Evolutionary conservation across 2,797 vertebrate species (phyloP).

Genomic region (Ctenopoma multispine): DNA sequence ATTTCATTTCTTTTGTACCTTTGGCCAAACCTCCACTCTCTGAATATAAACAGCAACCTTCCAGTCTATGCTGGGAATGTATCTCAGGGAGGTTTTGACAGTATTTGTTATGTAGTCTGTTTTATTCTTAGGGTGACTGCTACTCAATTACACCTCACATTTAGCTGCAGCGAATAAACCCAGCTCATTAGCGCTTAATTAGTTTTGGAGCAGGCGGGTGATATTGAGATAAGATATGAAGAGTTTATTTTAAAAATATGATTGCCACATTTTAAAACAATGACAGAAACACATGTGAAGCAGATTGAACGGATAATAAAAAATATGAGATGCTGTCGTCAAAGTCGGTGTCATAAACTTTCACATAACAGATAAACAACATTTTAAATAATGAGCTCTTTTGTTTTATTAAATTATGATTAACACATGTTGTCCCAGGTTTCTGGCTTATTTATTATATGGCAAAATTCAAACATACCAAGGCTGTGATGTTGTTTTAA

Average conservation of each 20-base stretch:
- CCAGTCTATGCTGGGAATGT: constrained; percentile 5
- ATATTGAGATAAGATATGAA: constrained; percentile 46
- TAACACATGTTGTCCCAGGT: not conserved
- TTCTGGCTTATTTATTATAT: constrained; percentile 4
- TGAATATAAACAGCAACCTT: constrained; percentile 27
- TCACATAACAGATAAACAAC: not conserved
- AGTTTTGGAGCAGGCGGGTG: constrained; percentile 55
- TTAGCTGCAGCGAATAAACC: constrained; percentile 53
- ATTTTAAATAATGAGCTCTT: not conserved
- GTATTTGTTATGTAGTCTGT: constrained; percentile 32
- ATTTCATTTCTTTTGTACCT: constrained; percentile 73
- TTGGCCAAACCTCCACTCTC: constrained; percentile 48
- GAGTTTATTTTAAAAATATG: constrained; percentile 41
- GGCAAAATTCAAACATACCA: constrained; percentile 1
- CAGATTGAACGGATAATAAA: not conserved
- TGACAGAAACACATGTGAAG: constrained; percentile 6
- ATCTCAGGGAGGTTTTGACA: constrained; percentile 39
- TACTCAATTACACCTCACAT: constrained; percentile 55
- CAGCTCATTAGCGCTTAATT: constrained; percentile 72
- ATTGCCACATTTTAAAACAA: constrained; percentile 25
- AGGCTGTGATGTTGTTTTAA: constrained; percentile 3
- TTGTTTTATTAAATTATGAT: not conserved
- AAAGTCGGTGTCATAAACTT: constrained; percentile 1
- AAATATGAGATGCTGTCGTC: not conserved
- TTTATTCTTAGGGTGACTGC: constrained; percentile 50